Conservation (phyloP, 2,113 vertebrate genomes). For the human (Homo sapiens) region DNA sequence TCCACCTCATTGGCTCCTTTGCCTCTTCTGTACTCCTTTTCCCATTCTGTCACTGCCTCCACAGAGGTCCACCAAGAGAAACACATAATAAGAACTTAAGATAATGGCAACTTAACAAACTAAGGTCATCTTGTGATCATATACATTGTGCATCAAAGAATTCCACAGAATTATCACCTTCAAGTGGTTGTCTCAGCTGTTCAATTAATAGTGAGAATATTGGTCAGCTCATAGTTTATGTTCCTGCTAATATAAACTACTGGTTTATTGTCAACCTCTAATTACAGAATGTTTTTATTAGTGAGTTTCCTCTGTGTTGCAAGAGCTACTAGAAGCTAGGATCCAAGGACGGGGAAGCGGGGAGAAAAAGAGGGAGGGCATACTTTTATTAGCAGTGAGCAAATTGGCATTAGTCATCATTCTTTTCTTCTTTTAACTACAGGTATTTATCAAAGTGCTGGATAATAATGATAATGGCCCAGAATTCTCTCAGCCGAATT, state of each 20-base stretch:
- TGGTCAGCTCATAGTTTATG: slow-evolving; percentile 8
- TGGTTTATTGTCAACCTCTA: slow-evolving; percentile 11
- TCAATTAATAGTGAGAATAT: slow-evolving; percentile 40
- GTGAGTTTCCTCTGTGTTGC: neutral
- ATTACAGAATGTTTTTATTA: neutral
- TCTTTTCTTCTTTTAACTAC: slow-evolving; percentile 68
- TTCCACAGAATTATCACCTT: neutral
- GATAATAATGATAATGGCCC: slow-evolving; percentile 98
- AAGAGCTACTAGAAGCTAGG: neutral
- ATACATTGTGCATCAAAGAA: neutral
- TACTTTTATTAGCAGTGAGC: neutral
- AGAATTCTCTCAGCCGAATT: slow-evolving; percentile 93
- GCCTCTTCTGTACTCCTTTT: neutral
- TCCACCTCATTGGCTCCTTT: neutral
- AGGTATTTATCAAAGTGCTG: slow-evolving; percentile 95
- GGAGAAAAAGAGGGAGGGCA: accelerated
- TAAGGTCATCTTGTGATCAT: slow-evolving; percentile 5
- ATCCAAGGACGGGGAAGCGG: neutral
- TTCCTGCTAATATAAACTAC: slow-evolving; percentile 28
- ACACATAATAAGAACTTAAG: neutral
- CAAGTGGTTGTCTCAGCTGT: neutral
- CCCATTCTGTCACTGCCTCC: neutral
- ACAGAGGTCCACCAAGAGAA: neutral
- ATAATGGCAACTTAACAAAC: neutral
- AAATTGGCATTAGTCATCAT: neutral